A percentile compares a stretch with the other conserved stretches of the same genome.
Conservation (phyloP, 2,113 vertebrate species). For the Uropsilus gracilis region DNA sequence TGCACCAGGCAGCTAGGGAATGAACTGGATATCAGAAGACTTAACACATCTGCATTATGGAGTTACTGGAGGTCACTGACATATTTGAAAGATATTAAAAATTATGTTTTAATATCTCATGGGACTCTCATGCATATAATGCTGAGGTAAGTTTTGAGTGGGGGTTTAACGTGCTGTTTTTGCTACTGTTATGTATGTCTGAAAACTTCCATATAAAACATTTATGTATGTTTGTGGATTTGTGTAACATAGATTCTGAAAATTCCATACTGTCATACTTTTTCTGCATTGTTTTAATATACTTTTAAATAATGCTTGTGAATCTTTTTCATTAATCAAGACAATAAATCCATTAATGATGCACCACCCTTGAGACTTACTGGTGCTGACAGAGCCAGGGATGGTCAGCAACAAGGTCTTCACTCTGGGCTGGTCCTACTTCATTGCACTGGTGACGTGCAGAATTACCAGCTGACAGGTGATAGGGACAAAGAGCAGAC, state of each 20-base stretch:
- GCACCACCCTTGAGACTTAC: not conserved
- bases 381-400: not conserved
- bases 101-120: not conserved
- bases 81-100: not conserved
- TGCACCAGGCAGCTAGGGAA: not conserved
- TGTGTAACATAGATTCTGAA: not conserved
- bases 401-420: not conserved
- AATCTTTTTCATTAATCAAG: not conserved
- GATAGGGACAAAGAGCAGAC: conserved; percentile 61
- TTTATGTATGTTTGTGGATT: not conserved
- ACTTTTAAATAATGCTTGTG: not conserved
- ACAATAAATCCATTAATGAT: not conserved
- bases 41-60: not conserved
- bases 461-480: conserved; percentile 52
- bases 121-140: not conserved
- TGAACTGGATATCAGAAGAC: not conserved
- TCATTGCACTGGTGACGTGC: not conserved
- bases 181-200: not conserved
- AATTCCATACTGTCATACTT: not conserved
- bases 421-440: not conserved
- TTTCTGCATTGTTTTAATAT: not conserved
- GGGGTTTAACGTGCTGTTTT: not conserved
- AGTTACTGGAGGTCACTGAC: not conserved
- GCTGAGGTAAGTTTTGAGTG: not conserved
- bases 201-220: not conserved